Base-by-base conservation (phyloP, 2,797 vertebrate species). In the Coranthus polyacanthus region DNA sequence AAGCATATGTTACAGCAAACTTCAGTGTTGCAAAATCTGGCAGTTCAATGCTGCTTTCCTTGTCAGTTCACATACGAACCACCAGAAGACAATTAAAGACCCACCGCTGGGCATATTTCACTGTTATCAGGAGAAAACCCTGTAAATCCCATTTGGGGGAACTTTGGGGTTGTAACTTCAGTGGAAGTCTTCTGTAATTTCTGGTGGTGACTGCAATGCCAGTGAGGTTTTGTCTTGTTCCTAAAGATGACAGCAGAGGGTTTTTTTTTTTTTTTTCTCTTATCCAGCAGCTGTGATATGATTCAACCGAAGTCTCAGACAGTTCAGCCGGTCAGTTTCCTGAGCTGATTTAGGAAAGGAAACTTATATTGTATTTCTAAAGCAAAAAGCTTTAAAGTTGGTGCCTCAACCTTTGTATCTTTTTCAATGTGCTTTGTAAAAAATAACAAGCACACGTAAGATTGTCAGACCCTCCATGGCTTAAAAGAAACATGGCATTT, bases 291-390 rank as follows among this genome's bases (percentile, higher is more conserved):
- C 64, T 75, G 66, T 60, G 55, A 71, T 59, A 50, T 47, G 63
- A 79, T 79, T 81, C 51, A 85, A 17, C 42, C 26, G 13, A 44
- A 36, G n/a, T n/a, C n/a, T n/a, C n/a, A n/a, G n/a, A n/a, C n/a
- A n/a, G n/a, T n/a, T n/a, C n/a, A n/a, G 41, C 60, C 69, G 21
- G 77, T 77, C 46, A 32, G 44, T 38, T 62, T 49, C 12, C 22
- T 52, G 38, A 53, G 26, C 44, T 44, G 52, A 68, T 45, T 43
- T 44, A 4, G 17, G 20, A 49, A 12, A n/a, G n/a, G n/a, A n/a
- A 24, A 49, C 42, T 4, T 32, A 15, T 66, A 26, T 26, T 6
- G 6, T 7, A 29, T 29, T 29, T 7, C 26, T 29, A 29, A 29
- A 29, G 26, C 26, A 29, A 29, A 7, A 29, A 4, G 26, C n/a